Conservation (phyloP, 2,797 vertebrate genomes). For the Spatula clypeata region DNA sequence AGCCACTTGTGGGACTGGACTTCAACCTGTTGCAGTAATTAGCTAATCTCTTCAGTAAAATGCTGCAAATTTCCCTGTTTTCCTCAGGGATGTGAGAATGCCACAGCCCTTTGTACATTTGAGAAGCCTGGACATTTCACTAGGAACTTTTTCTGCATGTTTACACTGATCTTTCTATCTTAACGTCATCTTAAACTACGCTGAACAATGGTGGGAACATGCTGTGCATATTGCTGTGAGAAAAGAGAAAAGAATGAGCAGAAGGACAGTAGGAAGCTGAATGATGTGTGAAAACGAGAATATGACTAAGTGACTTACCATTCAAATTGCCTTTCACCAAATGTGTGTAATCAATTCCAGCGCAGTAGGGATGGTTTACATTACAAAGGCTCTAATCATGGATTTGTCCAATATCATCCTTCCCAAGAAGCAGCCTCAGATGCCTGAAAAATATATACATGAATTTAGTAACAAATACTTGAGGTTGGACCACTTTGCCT, state of each 20-base stretch:
- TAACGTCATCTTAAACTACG: conserved; percentile 72
- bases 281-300: conserved; percentile 79
- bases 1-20: background rate
- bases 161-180: conserved; percentile 55
- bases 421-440: conserved; percentile 70
- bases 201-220: conserved; percentile 57
- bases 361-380: conserved; percentile 74
- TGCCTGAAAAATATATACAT: conserved; percentile 73
- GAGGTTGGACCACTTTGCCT: conserved; percentile 46
- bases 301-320: conserved; percentile 78
- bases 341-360: conserved; percentile 79
- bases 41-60: background rate
- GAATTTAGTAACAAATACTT: conserved; percentile 66
- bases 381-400: conserved; percentile 81
- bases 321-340: conserved; percentile 79
- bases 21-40: background rate
- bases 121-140: conserved; percentile 48
- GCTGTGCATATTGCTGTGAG: conserved; percentile 52
- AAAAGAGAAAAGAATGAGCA: conserved; percentile 66
- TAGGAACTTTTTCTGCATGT: conserved; percentile 62
- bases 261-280: conserved; percentile 76
- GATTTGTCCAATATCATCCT: conserved; percentile 80
- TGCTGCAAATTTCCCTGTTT: background rate
- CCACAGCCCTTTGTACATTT: background rate
- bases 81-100: background rate